Evolutionary conservation across 2,888 invertebrate genomes (phyloP).

Genomic region (Rhimphoctona megacephalus): DNA sequence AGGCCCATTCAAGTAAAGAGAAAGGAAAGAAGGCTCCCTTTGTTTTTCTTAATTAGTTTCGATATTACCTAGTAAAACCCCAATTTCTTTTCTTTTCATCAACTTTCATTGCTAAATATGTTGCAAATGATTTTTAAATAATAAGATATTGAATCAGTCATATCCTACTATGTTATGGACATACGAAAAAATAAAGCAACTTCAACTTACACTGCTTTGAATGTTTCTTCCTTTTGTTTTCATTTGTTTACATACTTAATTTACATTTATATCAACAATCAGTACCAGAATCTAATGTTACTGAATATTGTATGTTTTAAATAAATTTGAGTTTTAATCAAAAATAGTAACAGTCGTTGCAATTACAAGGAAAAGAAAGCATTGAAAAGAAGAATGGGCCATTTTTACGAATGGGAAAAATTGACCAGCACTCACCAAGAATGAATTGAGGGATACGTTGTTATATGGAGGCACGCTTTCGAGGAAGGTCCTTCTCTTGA

Average conservation of each 20-base stretch:
- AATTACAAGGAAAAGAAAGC: not conserved
- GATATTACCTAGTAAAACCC: not conserved
- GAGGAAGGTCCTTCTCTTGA: not conserved
- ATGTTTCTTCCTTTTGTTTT: not conserved
- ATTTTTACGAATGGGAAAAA: not conserved
- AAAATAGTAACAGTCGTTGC: not conserved
- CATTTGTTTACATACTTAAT: not conserved
- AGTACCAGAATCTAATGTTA: not conserved
- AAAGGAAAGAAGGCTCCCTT: not conserved
- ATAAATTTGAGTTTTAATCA: not conserved
- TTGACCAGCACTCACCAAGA: slow-evolving; percentile 8
- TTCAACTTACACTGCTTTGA: not conserved
- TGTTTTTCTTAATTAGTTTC: not conserved
- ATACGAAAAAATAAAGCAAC: not conserved
- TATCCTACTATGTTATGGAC: too few species aligned
- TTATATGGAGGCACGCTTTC: slow-evolving; percentile 30
- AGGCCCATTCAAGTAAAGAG: not conserved
- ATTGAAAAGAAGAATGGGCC: not conserved
- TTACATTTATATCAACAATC: not conserved
- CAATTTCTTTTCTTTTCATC: not conserved
- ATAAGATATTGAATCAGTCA: too few species aligned
- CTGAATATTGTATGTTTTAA: not conserved
- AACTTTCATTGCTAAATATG: not conserved
- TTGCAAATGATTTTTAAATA: too few species aligned
- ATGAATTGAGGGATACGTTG: not conserved